Evolutionary conservation across 1,140 invertebrate genomes (phyloP).

Genomic region (Drosophila fuyamai): DNA sequence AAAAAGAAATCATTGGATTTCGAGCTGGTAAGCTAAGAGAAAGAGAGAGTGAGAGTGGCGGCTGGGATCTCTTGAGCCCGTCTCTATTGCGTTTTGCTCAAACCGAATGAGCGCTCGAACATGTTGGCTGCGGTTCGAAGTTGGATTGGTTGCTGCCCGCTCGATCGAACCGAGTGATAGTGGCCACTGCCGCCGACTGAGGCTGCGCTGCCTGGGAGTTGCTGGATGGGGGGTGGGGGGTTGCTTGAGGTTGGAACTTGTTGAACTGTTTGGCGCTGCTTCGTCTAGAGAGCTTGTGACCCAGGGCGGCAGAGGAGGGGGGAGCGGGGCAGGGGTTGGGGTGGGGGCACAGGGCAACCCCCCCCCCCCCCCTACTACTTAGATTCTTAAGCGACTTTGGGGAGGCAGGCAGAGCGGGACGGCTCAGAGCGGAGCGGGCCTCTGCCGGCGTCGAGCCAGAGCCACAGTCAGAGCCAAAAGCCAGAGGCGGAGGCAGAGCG

Average conservation of each 20-base stretch:
- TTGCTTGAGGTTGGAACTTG: conserved; percentile 6
- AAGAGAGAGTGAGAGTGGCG: conserved; percentile 41
- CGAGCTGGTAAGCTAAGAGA: conserved; percentile 9
- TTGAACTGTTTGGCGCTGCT: conserved; percentile 38
- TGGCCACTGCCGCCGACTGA: neutral
- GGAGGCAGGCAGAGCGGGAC: neutral
- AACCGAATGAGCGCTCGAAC: conserved; percentile 13
- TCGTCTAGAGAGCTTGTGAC: conserved; percentile 24
- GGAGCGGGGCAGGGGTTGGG: neutral
- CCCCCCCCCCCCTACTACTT: neutral
- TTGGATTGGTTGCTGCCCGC: neutral
- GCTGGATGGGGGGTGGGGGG: neutral
- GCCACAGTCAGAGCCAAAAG: neutral
- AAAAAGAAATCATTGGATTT: too few relatives aligned
- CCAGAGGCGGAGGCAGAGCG: conserved; percentile 4
- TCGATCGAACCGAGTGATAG: conserved; percentile 20
- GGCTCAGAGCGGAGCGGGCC: neutral
- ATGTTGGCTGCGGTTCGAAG: conserved; percentile 2
- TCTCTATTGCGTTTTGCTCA: neutral
- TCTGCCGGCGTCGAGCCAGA: conserved; percentile 4
- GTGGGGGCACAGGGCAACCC: neutral
- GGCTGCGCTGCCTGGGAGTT: neutral
- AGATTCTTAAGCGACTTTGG: neutral
- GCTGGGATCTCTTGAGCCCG: conserved; percentile 12
- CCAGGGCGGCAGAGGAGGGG: neutral